A percentile compares a stretch with the other conserved stretches of the same genome.
Evolutionary conservation across 2,797 vertebrate species (phyloP).

Genomic region (Pogoniulus pusillus): DNA sequence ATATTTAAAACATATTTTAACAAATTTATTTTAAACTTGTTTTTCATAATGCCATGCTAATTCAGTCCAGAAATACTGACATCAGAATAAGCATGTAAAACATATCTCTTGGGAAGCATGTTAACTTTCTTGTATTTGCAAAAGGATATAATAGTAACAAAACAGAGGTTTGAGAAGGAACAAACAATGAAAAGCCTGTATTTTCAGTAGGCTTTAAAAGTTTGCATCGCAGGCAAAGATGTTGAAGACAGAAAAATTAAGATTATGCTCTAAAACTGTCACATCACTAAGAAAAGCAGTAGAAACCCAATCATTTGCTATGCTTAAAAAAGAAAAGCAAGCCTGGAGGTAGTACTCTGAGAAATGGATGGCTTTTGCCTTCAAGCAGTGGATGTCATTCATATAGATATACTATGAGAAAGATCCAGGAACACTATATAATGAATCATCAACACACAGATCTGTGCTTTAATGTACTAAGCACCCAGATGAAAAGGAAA

Average conservation of each 20-base stretch:
- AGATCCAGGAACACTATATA: not conserved
- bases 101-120: not conserved
- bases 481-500: not conserved
- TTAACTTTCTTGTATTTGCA: not conserved
- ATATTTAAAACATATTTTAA: not conserved
- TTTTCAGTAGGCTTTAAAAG: not conserved
- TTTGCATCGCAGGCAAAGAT: not conserved
- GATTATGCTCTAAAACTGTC: not conserved
- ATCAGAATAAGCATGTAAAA: not conserved
- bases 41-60: slow-evolving; percentile 16
- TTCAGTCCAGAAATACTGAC: slow-evolving; percentile 13
- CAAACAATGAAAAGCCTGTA: not conserved
- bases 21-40: slow-evolving; percentile 11
- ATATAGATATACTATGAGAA: not conserved
- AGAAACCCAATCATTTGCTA: not conserved
- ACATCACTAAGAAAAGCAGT: not conserved
- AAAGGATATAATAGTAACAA: not conserved
- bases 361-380: not conserved
- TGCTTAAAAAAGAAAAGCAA: not conserved
- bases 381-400: not conserved
- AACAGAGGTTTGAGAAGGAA: not conserved
- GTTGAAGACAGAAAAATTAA: not conserved
- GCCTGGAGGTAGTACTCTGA: not conserved
- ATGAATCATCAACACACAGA: not conserved
- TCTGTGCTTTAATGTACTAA: not conserved